Evolutionary conservation across 2,888 invertebrate genomes (phyloP), one percentile per base, ranked within the genome.

Genomic region (Gryllus longicercus): DNA sequence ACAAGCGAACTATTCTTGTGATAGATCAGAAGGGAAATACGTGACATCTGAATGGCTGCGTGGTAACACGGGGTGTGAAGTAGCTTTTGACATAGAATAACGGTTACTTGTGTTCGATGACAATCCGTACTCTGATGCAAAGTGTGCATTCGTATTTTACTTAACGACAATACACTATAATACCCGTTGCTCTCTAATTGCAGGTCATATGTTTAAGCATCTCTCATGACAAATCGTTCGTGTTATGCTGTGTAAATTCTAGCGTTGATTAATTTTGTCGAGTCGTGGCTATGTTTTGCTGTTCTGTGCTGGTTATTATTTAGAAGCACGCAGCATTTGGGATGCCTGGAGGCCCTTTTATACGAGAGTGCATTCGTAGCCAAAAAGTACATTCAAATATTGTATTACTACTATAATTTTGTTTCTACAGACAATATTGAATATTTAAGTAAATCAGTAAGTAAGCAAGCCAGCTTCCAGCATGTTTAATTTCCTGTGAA

Each of bases 341-440:
- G 63, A 63, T 63, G n/a, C 63, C 14, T n/a, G 63, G 63, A 63
- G 63, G 63, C 63, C n/a, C 63, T 14, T 63, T 14, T 18, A n/a
- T 63, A 63, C 63, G n/a, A 63, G 25, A 12, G 63, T 63, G 63
- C 63, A n/a, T 63, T 63, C 16, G 63, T 63, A 63, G 63, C 63
- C 63, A 63, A 63, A 63, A 63, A 63, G 63, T 63, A 63, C 63
- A 63, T 63, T 63, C 63, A 14, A 63, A 63, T 18, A 11, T 63
- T 63, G 63, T 63, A 63, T 63, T 63, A 63, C n/a, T 63, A 63
- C 63, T 63, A 63, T 63, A n/a, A 18, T 18, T 63, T 63, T 63
- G 14, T 14, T 63, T 63, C 12, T 63, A 63, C 63, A 63, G 63
- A 63, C 63, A 63, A 63, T 63, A 63, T 63, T 63, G 16, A 16